Evolutionary conservation across 2,797 vertebrate species (phyloP).

Genomic region (Eidolon dupreanum): DNA sequence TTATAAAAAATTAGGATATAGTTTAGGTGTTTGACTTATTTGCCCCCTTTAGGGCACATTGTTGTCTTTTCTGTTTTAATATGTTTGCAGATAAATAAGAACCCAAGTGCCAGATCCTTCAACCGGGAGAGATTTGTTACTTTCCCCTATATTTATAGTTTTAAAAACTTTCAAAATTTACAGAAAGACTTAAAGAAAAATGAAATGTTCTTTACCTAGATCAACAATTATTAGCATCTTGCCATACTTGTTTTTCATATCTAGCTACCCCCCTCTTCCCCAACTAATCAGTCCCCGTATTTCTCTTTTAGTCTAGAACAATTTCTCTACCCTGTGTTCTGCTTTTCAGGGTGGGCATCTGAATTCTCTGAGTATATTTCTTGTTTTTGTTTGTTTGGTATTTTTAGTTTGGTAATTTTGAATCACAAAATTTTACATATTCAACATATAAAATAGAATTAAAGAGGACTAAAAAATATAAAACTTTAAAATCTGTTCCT

Average conservation of each 20-base stretch:
- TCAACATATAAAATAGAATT: constrained; percentile 12
- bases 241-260: background rate
- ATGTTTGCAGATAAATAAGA: constrained; percentile 25
- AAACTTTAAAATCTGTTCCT: background rate
- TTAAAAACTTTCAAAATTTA: constrained; percentile 25
- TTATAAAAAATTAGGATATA: background rate
- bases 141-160: background rate
- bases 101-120: background rate
- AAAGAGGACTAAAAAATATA: background rate
- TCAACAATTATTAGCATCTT: background rate
- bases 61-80: background rate
- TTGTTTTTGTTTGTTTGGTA: background rate
- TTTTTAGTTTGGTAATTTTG: background rate
- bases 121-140: background rate
- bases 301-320: background rate
- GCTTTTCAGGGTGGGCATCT: background rate
- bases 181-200: background rate
- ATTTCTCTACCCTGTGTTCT: background rate
- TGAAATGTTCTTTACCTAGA: background rate
- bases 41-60: background rate
- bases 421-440: background rate
- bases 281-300: background rate
- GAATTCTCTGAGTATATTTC: background rate
- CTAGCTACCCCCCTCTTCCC: background rate
- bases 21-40: background rate